These are phyloP conservation scores for Meteorus sp. DNA, from an alignment of 1,140 invertebrate genomes.

Conservation along the genomic window DNA sequence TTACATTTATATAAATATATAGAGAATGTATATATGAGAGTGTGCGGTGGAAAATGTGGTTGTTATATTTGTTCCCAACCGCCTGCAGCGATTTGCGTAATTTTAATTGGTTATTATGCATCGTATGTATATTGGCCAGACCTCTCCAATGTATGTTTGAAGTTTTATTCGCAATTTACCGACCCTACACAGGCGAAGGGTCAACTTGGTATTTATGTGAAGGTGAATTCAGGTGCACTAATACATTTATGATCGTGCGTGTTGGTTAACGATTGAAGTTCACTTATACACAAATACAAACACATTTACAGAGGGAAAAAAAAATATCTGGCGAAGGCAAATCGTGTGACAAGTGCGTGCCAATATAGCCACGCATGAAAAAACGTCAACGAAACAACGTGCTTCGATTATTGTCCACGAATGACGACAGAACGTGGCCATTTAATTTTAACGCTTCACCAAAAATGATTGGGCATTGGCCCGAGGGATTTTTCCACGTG, in stretches of 20 bases:
- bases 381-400: conserved; percentile 16
- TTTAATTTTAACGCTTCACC: conserved; percentile 25
- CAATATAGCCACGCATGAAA: too few species aligned
- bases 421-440: conserved; percentile 15
- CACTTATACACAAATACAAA: neutral
- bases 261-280: conserved; percentile 26
- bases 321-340: too few species aligned
- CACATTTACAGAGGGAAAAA: too few species aligned
- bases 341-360: conserved; percentile 2
- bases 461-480: conserved; percentile 21
- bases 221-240: neutral
- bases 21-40: too few species aligned
- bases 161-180: conserved; percentile 38
- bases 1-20: too few species aligned
- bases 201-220: too few species aligned
- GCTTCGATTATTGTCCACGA: conserved; percentile 29
- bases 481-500: too few species aligned
- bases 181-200: too few species aligned
- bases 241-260: conserved; percentile 13
- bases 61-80: too few species aligned
- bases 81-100: conserved; percentile 18
- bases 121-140: too few species aligned
- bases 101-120: conserved; percentile 46
- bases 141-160: conserved; percentile 25
- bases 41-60: too few species aligned